Percentiles rank a stretch among this genome's conserved stretches.
Evolutionary conservation across 2,113 vertebrate genomes (phyloP).

Genomic region (Haemorhous mexicanus): DNA sequence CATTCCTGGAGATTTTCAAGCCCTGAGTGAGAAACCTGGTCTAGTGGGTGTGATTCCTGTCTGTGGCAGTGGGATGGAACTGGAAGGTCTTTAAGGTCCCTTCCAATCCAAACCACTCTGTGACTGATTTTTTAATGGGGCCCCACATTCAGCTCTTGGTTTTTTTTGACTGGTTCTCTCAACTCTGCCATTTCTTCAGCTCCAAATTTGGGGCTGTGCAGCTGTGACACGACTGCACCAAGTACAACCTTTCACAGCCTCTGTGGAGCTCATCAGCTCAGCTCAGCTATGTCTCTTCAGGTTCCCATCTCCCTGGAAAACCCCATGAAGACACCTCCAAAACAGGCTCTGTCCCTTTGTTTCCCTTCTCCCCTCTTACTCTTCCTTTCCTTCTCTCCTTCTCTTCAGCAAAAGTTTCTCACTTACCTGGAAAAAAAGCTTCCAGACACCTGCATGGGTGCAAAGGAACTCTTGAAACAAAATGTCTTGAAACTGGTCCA

Average conservation of each 20-base stretch:
- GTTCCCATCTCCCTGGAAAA: not conserved
- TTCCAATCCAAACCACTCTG: not conserved
- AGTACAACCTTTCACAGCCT: not conserved
- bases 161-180: not conserved
- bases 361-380: not conserved
- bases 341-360: not conserved
- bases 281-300: not conserved
- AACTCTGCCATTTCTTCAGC: not conserved
- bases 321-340: not conserved
- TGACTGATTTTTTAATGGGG: not conserved
- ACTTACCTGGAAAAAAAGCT: not conserved
- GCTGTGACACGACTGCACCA: not conserved
- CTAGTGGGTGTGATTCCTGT: not conserved
- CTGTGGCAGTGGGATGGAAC: not conserved
- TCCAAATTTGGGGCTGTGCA: not conserved
- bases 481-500: not conserved
- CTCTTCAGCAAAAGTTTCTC: not conserved
- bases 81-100: not conserved
- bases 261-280: not conserved
- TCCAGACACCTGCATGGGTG: not conserved
- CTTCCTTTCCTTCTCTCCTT: not conserved
- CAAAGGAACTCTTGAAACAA: not conserved
- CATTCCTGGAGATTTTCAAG: not conserved
- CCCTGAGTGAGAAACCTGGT: not conserved
- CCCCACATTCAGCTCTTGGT: not conserved